Percentiles rank a stretch among this genome's conserved stretches.
phyloP scores from a whole-genome alignment of 2,888 invertebrate genomes.

The Agrilus cyanescens region DNA sequence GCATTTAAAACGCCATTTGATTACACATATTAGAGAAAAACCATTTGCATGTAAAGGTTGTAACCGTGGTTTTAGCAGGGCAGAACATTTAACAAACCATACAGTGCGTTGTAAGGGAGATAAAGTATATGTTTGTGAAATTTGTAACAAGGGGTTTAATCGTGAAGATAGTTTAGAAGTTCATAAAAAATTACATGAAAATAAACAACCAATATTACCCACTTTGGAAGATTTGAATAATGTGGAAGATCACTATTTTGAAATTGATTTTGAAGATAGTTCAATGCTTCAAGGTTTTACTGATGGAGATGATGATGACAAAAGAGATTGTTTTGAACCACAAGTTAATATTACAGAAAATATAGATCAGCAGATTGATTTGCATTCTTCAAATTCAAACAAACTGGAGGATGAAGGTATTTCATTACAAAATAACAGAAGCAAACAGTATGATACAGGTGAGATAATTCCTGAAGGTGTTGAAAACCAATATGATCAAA shows the following conservation, averaged over 20 bases:
- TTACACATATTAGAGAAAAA: constrained; percentile 33
- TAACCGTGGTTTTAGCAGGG: constrained; percentile 32
- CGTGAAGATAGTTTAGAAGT: constrained; percentile 33
- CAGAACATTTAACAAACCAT: constrained; percentile 33
- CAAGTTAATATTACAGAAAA: constrained; percentile 25
- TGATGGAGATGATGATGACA: constrained; percentile 12
- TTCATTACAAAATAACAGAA: too few relatives aligned
- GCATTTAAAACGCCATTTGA: constrained; percentile 32
- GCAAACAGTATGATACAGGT: too few relatives aligned
- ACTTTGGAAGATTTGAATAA: constrained; percentile 34
- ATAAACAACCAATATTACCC: constrained; percentile 27
- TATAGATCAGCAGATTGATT: constrained; percentile 7
- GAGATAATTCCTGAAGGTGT: too few relatives aligned
- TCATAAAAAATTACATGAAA: constrained; percentile 31
- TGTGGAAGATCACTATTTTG: constrained; percentile 32
- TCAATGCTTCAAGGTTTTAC: constrained; percentile 14
- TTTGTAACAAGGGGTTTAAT: constrained; percentile 36
- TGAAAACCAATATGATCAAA: too few relatives aligned
- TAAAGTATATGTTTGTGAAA: constrained; percentile 34
- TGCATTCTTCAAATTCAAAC: constrained; percentile 3
- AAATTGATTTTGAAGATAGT: constrained; percentile 22
- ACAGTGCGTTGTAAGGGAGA: constrained; percentile 34
- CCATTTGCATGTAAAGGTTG: constrained; percentile 33
- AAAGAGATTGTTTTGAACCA: constrained; percentile 26
- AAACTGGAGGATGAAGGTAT: too few relatives aligned